Base-by-base conservation (phyloP, 1,140 invertebrate genomes). In the Musca domestica region DNA sequence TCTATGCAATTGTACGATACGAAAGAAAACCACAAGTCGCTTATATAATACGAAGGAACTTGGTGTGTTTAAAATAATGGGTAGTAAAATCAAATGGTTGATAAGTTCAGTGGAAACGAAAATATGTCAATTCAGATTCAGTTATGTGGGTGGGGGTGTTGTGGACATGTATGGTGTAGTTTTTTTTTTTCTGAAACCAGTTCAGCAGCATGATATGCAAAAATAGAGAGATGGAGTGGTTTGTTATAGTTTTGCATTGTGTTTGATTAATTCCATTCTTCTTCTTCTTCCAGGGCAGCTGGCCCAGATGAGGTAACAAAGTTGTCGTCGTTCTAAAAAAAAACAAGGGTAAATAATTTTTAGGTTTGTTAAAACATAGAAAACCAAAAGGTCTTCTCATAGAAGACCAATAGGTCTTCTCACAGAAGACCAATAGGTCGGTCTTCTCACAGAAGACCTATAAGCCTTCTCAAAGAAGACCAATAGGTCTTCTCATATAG, bases 261-360 rank as follows among this genome's bases (percentile, higher is more conserved):
- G n/a, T n/a, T n/a, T n/a, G n/a, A n/a, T 22, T 49, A 69, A 41
- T 63, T 48, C 68, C 68, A 69, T 17, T 67, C 54, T 67, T 69
- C 68, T 3, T 69, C 68, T 23, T 69, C 68, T 61, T 69, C 68
- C 27, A 67, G 63, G 14, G 68, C 64, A 23, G 34, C 34, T 14
- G 68, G 68, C 15, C 54, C 68, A 4, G 64, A 56, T 6, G 64
- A 66, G 5, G 46, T 69, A 51, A 63, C 47, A 48, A 69, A 69
- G 17, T 69, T 67, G 30, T 69, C 68, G 63, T 69, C 64, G 14
- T 17, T 47, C 68, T 69, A 25, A 66, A 67, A 67, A 52, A 46
- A 1, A 34, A 15, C 61, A 63, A 22, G 15, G 10, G n/a, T 19
- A 63, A 64, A 41, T 12, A 41, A 41, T n/a, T n/a, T n/a, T n/a